Base-by-base conservation (phyloP, 2,888 invertebrate genomes). In the Acanthosepion esculentum region DNA sequence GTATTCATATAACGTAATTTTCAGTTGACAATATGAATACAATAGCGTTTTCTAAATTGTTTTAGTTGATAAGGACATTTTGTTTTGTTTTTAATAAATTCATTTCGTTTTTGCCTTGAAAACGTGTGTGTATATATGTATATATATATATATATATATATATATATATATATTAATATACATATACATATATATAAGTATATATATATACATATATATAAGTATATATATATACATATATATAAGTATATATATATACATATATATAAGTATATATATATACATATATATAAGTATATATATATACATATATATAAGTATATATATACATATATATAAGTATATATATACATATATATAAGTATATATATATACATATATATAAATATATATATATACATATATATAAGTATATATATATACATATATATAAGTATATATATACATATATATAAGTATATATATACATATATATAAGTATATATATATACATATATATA, bases 141-240 rank as follows among this genome's bases (percentile, higher is more conserved):
- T 91, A 26, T 91, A 26, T 29, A 91, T 91, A 29, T 91, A 91
- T 91, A 91, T 91, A 91, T 91, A 91, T 91, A 91, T 91, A 29
- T 91, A 26, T 91, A 26, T 29, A 33, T 91, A 29, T 91, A 91
- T 91, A 91, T 91, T 15, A 15, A 23, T 91, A 15, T 91, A 10
- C 33, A 91, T 10, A 91, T 91, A 91, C 8, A 91, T 91, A 91
- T 10, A 26, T 91, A 26, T 91, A 23, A 15, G 10, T 91, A 26
- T 91, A 26, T 29, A 91, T 91, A 29, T 91, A 91, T 91, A 91
- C 8, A 91, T 91, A 91, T 91, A 91, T 91, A 29, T 91, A 26
- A 8, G 1, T 29, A 33, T 91, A 29, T 91, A 91, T 91, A 91
- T 91, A 91, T 10, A 91, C 8, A 91, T 91, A 91, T 91, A 91